A percentile compares a stretch with the other conserved stretches of the same genome.
These are phyloP conservation scores for Anoplius nigerrimus DNA, from an alignment of 2,888 invertebrate species.

Conservation along the genomic window DNA sequence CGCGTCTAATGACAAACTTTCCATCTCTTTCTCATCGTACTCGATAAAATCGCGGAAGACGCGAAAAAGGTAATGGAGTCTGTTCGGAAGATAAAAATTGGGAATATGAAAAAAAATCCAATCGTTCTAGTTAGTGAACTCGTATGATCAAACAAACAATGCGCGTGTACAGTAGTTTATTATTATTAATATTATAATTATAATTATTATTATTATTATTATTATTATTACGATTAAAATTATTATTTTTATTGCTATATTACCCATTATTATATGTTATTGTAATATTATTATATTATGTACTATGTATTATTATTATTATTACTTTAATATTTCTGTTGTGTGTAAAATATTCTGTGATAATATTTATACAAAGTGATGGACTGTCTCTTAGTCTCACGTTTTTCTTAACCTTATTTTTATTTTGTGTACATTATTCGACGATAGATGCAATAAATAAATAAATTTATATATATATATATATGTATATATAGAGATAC, in stretches of 20 bases:
- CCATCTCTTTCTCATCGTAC: too few species aligned
- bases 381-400: too few species aligned
- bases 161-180: conserved; percentile 18
- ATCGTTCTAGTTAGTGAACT: too few species aligned
- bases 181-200: conserved; percentile 18
- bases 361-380: conserved; percentile 67
- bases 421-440: conserved; percentile 36
- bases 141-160: too few species aligned
- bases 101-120: too few species aligned
- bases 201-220: conserved; percentile 44
- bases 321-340: conserved; percentile 37
- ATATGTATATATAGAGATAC: conserved; percentile 33
- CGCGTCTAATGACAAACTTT: too few species aligned
- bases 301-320: conserved; percentile 44
- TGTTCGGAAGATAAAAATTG: too few species aligned
- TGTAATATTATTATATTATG: conserved; percentile 42
- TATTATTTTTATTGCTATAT: conserved; percentile 40
- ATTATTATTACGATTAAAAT: conserved; percentile 42
- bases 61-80: too few species aligned
- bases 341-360: conserved; percentile 72
- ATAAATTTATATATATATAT: conserved; percentile 31
- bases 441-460: neutral
- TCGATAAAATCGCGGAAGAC: too few species aligned
- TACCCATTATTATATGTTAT: conserved; percentile 62
- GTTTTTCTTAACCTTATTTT: too few species aligned